Conservation (phyloP, 2,113 vertebrate genomes). For the Scopus umbretta region DNA sequence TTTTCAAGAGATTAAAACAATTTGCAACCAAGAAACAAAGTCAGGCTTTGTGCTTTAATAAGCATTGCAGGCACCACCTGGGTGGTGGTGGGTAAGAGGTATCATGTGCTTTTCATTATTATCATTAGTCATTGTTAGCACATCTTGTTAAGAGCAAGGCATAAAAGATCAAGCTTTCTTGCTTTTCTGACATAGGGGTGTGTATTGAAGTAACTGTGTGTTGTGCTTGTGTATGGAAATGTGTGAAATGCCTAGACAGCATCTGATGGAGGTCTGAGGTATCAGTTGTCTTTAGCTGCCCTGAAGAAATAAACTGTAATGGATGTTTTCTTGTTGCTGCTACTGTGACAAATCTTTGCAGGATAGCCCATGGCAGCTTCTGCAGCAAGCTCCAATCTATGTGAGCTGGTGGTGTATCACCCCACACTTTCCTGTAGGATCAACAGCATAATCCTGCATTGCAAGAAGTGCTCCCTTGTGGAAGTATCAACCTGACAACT, state of each 20-base stretch:
- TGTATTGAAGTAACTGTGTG: rapidly evolving
- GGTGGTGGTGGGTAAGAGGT: background rate
- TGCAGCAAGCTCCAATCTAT: background rate
- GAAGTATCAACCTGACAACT: background rate
- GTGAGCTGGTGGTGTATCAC: background rate
- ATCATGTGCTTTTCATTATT: background rate
- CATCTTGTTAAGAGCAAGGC: background rate
- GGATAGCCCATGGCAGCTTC: rapidly evolving
- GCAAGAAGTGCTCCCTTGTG: background rate
- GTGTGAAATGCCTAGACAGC: background rate
- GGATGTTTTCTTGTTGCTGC: background rate
- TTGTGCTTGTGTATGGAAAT: background rate
- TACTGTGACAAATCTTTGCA: background rate
- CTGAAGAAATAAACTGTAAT: background rate
- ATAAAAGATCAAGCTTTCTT: background rate
- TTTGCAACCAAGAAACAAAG: background rate
- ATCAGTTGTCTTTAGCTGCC: background rate
- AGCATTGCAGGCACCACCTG: background rate
- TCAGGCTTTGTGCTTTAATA: background rate
- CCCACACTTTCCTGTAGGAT: rapidly evolving
- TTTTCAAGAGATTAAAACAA: background rate
- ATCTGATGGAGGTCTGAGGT: background rate
- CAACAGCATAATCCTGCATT: background rate
- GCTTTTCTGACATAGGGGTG: rapidly evolving
- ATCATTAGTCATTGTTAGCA: background rate